These are phyloP conservation scores for Hybognathus amarus DNA, from an alignment of 2,797 vertebrate genomes.

Conservation along the genomic window DNA sequence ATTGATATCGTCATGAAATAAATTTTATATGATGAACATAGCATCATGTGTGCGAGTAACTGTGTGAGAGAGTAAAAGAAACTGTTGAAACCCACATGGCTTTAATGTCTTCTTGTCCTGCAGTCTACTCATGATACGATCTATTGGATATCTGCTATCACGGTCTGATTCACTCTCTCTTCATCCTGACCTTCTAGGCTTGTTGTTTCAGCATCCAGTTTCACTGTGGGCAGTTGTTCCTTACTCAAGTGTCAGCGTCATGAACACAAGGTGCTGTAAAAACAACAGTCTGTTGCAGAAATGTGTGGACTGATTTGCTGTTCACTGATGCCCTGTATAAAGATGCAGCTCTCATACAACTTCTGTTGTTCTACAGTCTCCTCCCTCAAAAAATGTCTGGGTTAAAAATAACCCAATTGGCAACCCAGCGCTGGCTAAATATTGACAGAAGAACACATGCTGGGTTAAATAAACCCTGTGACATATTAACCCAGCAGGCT, in stretches of 20 bases:
- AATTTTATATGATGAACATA: conserved; percentile 84
- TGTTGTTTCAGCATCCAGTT: conserved; percentile 18
- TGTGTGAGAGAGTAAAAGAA: conserved; percentile 25
- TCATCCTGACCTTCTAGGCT: conserved; percentile 7
- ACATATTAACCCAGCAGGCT: no score
- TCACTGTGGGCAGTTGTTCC: not conserved
- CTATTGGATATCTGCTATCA: not conserved
- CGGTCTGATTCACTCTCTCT: conserved; percentile 3
- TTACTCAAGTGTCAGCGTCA: conserved; percentile 19
- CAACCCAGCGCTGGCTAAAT: no score
- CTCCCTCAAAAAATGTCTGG: no score
- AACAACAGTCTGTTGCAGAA: conserved; percentile 4
- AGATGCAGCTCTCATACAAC: not conserved
- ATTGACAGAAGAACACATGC: no score
- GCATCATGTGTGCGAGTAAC: conserved; percentile 56
- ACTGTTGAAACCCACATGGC: not conserved
- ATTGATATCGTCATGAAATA: conserved; percentile 88
- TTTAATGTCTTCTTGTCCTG: conserved; percentile 2
- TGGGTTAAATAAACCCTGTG: no score
- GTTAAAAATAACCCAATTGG: no score
- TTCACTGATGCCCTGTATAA: not conserved
- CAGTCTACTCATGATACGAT: not conserved
- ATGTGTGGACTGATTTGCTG: conserved; percentile 8
- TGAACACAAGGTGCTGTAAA: not conserved
- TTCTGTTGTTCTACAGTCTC: not conserved